Percentiles rank a stretch among this genome's conserved stretches.
These are phyloP conservation scores for Metalampra italica DNA, from an alignment of 2,888 invertebrate genomes.

Conservation along the genomic window DNA sequence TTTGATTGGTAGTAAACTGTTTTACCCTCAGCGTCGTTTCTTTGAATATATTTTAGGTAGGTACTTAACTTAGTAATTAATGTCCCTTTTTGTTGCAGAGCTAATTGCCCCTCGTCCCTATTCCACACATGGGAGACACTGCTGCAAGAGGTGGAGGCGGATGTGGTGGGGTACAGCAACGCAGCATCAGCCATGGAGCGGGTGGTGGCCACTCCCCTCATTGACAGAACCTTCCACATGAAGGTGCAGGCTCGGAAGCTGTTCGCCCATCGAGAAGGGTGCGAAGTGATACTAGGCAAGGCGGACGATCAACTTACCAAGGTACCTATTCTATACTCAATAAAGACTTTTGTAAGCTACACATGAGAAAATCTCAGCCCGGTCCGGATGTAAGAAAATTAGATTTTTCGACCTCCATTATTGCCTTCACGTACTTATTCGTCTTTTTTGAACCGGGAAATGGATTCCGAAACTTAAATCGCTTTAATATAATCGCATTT, in stretches of 20 bases:
- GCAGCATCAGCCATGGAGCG: conserved; percentile 88
- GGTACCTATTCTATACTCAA: conserved; percentile 30
- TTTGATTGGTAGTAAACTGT: too few relatives aligned
- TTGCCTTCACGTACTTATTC: not conserved
- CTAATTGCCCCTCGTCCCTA: conserved; percentile 86
- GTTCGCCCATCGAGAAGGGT: conserved; percentile 93
- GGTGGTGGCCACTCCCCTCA: conserved; percentile 88
- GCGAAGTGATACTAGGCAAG: conserved; percentile 91
- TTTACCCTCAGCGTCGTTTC: too few relatives aligned
- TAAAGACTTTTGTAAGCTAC: not conserved
- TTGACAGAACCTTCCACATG: conserved; percentile 92
- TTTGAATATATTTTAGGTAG: too few relatives aligned
- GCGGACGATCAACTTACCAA: conserved; percentile 80
- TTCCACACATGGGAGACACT: conserved; percentile 95
- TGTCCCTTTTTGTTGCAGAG: conserved; percentile 65
- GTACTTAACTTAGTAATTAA: too few relatives aligned
- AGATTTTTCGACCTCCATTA: not conserved
- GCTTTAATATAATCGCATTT: conserved; percentile 12
- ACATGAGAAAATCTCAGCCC: not conserved
- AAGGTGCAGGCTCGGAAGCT: conserved; percentile 95
- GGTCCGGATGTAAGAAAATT: not conserved
- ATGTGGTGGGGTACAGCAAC: conserved; percentile 91
- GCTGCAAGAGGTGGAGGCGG: conserved; percentile 93
- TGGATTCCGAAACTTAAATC: not conserved
- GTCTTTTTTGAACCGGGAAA: not conserved